Percentiles rank a stretch among this genome's conserved stretches.
phyloP scores from a whole-genome alignment of 2,888 invertebrate species.

The Andrena minutula region DNA sequence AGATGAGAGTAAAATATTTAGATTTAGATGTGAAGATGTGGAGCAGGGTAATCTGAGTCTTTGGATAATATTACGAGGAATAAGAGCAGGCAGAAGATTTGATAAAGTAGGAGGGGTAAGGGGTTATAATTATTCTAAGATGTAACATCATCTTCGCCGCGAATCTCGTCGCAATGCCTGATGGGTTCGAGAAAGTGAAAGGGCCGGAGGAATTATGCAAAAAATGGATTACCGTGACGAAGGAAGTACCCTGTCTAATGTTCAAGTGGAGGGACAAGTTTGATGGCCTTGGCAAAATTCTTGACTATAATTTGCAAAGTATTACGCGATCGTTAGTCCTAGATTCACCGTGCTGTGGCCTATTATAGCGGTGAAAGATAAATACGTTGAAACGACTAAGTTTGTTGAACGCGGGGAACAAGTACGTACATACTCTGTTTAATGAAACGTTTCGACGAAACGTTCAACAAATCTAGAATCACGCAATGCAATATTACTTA shows the following conservation, averaged over 20 bases:
- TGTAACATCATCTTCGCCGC: neutral
- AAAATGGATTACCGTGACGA: neutral
- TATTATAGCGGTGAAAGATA: constrained; percentile 14
- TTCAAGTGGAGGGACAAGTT: neutral
- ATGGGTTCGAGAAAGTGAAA: constrained; percentile 5
- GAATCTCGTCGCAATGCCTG: neutral
- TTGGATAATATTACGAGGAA: neutral
- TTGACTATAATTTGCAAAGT: neutral
- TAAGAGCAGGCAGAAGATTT: neutral
- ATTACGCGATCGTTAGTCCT: constrained; percentile 18
- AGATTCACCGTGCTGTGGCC: neutral
- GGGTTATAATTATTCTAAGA: neutral
- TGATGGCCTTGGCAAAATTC: constrained; percentile 38
- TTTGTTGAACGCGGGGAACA: neutral
- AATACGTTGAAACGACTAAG: neutral
- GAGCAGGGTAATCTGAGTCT: neutral
- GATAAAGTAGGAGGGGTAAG: neutral
- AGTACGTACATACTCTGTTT: neutral
- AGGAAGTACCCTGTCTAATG: constrained; percentile 14
- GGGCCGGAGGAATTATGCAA: neutral
- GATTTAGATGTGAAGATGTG: too few species aligned
- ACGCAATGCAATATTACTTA: neutral
- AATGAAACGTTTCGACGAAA: constrained; percentile 19
- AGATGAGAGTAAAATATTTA: neutral
- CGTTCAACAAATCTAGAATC: constrained; percentile 1